These are phyloP conservation scores for Himalopsyche japonica DNA, from an alignment of 2,888 invertebrate species.

Conservation along the genomic window DNA sequence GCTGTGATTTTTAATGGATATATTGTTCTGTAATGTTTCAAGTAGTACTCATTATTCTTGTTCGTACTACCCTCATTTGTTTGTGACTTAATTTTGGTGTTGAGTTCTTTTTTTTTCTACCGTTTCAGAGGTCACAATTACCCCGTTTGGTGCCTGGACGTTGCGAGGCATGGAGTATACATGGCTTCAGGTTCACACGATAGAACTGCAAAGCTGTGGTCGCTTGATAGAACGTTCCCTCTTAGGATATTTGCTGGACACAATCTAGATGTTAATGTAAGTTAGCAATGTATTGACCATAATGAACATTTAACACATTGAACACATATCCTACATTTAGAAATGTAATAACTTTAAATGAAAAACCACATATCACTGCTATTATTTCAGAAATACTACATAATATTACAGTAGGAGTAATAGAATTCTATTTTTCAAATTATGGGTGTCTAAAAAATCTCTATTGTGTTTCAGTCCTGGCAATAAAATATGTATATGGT, in stretches of 20 bases:
- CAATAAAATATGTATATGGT: no score
- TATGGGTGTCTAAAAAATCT: no score
- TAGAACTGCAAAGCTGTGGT: slow-evolving; percentile 80
- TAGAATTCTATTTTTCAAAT: no score
- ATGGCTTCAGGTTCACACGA: slow-evolving; percentile 83
- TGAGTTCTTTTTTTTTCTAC: slow-evolving; percentile 40
- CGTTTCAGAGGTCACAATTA: slow-evolving; percentile 78
- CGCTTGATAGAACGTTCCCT: slow-evolving; percentile 77
- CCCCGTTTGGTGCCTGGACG: slow-evolving; percentile 86
- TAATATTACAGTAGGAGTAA: no score
- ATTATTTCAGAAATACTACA: no score
- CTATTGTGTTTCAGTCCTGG: no score
- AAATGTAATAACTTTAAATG: no score
- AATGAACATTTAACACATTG: no score
- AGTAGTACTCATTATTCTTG: no score
- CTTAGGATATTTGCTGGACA: slow-evolving; percentile 87
- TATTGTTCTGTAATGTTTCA: background rate
- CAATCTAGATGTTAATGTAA: slow-evolving; percentile 83
- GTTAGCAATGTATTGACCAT: slow-evolving; percentile 42
- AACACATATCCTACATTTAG: no score
- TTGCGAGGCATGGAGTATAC: slow-evolving; percentile 66
- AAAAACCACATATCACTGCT: no score
- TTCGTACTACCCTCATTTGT: background rate
- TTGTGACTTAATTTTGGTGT: background rate
- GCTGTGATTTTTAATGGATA: no score